These are phyloP conservation scores for Heterodera schachtii DNA, from an alignment of 1,140 invertebrate genomes.

Conservation along the genomic window DNA sequence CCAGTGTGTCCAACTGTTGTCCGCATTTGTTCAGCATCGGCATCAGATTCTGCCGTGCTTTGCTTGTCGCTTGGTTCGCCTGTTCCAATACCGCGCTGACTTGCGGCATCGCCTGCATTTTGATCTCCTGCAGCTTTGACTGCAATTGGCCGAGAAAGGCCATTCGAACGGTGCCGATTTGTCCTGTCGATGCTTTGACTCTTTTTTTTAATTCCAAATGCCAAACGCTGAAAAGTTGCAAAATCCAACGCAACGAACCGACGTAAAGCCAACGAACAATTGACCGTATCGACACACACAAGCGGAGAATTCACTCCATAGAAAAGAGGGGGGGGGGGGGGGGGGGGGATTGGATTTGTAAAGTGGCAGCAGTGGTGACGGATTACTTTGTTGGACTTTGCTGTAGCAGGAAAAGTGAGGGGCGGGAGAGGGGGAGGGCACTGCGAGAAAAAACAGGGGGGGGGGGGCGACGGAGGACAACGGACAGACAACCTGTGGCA, in stretches of 20 bases:
- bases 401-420: too few relatives aligned
- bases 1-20: slow-evolving; percentile 56
- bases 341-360: not conserved
- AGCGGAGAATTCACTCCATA: not conserved
- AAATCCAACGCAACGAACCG: not conserved
- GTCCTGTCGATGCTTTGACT: not conserved
- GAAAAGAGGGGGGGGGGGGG: not conserved
- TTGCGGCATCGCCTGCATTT: slow-evolving; percentile 46
- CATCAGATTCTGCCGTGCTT: slow-evolving; percentile 53
- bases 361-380: not conserved
- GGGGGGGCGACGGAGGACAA: not conserved
- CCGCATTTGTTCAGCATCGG: slow-evolving; percentile 55
- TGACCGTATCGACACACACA: not conserved
- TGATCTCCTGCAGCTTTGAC: slow-evolving; percentile 52
- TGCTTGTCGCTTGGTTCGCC: slow-evolving; percentile 48
- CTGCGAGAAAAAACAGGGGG: not conserved
- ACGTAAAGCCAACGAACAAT: not conserved
- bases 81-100: slow-evolving; percentile 46
- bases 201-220: not conserved
- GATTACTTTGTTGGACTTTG: not conserved
- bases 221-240: not conserved
- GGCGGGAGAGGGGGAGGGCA: not conserved
- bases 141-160: slow-evolving; percentile 49
- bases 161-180: slow-evolving; percentile 30
- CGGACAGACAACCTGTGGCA: not conserved